A percentile compares a stretch with the other conserved stretches of the same genome.
Evolutionary conservation across 1,140 invertebrate genomes (phyloP).

Genomic region (Agraylea sexmaculata): DNA sequence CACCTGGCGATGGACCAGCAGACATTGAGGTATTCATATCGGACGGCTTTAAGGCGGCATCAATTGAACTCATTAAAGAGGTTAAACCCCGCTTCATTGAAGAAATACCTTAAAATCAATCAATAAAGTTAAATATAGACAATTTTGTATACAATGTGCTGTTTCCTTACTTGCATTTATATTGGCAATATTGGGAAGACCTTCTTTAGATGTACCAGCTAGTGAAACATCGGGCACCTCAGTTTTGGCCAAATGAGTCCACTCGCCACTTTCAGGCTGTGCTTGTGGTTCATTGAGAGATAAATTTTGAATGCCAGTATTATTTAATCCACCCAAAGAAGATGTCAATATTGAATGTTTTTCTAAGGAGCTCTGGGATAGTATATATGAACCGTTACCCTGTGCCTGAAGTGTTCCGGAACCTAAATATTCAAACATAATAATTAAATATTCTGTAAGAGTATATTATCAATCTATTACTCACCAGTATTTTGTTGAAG

Average conservation of each 20-base stretch:
- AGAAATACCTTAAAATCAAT: conserved; percentile 43
- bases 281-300: no score
- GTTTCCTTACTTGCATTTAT: conserved; percentile 16
- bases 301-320: background rate
- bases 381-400: conserved; percentile 22
- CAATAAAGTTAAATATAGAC: conserved; percentile 1
- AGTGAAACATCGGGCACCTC: conserved; percentile 2
- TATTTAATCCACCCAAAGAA: background rate
- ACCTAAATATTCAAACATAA: conserved; percentile 11
- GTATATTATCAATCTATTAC: conserved; percentile 1
- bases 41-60: conserved; percentile 62
- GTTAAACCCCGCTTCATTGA: conserved; percentile 70
- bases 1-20: conserved; percentile 25
- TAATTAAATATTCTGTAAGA: conserved; percentile 2
- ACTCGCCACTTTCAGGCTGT: no score
- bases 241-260: background rate
- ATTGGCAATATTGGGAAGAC: conserved; percentile 17
- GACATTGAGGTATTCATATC: conserved; percentile 59
- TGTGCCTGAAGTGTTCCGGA: conserved; percentile 22
- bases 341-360: conserved; percentile 11
- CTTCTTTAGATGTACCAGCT: conserved; percentile 10
- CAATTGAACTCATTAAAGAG: conserved; percentile 68
- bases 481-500: conserved; percentile 40
- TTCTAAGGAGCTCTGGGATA: conserved; percentile 19
- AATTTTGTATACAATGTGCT: background rate